Evolutionary conservation across 2,797 vertebrate species (phyloP).

Genomic region (Acipenser transmontanus): DNA sequence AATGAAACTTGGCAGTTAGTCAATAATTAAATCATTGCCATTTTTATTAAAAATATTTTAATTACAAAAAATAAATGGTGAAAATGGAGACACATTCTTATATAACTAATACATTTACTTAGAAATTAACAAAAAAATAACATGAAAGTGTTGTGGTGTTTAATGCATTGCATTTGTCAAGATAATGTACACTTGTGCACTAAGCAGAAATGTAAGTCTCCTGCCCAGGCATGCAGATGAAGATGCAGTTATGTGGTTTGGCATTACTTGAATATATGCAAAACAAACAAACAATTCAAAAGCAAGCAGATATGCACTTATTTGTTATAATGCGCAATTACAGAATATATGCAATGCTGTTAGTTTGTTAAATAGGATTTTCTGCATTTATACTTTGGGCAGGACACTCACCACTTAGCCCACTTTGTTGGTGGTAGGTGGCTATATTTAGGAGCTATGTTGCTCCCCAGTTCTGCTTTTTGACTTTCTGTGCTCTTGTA

Average conservation of each 20-base stretch:
- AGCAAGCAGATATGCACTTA: constrained; percentile 58
- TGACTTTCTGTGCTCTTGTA: constrained; percentile 87
- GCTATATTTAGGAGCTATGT: constrained; percentile 85
- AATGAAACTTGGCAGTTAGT: too few species aligned
- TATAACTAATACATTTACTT: too few species aligned
- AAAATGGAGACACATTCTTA: too few species aligned
- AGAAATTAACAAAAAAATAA: too few species aligned
- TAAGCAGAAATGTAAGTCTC: constrained; percentile 10
- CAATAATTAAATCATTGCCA: too few species aligned
- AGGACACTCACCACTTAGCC: constrained; percentile 86
- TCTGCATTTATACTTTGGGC: constrained; percentile 47
- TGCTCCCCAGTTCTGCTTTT: constrained; percentile 95
- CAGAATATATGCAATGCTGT: constrained; percentile 47
- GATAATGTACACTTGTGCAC: neutral
- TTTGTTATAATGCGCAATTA: constrained; percentile 58
- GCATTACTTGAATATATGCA: constrained; percentile 27
- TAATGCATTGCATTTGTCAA: neutral
- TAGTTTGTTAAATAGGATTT: constrained; percentile 70
- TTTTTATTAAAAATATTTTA: too few species aligned
- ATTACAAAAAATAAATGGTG: too few species aligned
- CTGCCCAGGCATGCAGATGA: constrained; percentile 29
- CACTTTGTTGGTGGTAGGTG: constrained; percentile 76
- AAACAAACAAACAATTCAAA: constrained; percentile 38
- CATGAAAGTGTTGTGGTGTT: too few species aligned
- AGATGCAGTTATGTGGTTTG: constrained; percentile 28